Percentiles rank a stretch among this genome's conserved stretches.
Conservation (phyloP, 2,113 vertebrate species). For the Cololabis saira region DNA sequence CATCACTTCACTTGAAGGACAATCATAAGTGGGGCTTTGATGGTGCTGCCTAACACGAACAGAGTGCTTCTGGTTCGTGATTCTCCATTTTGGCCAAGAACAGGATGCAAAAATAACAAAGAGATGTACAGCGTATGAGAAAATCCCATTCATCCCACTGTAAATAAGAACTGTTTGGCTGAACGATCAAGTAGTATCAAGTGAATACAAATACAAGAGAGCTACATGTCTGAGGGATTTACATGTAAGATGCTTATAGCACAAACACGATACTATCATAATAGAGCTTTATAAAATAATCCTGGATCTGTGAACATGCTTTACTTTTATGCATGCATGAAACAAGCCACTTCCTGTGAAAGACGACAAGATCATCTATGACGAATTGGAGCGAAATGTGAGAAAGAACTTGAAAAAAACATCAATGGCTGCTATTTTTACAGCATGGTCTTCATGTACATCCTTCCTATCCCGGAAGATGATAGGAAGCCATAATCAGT, state of each 20-base stretch:
- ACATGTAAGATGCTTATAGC: constrained; percentile 55
- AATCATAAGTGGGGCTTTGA: constrained; percentile 3
- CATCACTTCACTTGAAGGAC: neutral
- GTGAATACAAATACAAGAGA: constrained; percentile 9
- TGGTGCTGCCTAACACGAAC: neutral
- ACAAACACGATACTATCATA: constrained; percentile 23
- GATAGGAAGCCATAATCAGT: constrained; percentile 60
- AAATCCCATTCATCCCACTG: constrained; percentile 3
- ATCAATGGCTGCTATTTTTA: constrained; percentile 24
- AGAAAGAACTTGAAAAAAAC: constrained; percentile 36
- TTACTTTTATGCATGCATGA: neutral
- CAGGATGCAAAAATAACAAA: no score
- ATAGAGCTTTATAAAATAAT: constrained; percentile 28
- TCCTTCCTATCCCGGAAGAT: constrained; percentile 57
- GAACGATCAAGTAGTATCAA: constrained; percentile 28
- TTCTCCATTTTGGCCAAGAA: constrained; percentile 17
- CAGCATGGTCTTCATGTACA: constrained; percentile 26
- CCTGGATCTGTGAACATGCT: constrained; percentile 19
- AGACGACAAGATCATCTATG: constrained; percentile 36
- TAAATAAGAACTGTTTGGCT: neutral
- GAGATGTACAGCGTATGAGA: constrained; percentile 3
- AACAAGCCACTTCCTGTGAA: constrained; percentile 19
- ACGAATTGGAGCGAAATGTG: constrained; percentile 46
- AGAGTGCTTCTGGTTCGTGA: constrained; percentile 37
- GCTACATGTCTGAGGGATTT: constrained; percentile 24